Conservation (phyloP, 2,113 vertebrate species). For the Protomyctophum bolini region DNA sequence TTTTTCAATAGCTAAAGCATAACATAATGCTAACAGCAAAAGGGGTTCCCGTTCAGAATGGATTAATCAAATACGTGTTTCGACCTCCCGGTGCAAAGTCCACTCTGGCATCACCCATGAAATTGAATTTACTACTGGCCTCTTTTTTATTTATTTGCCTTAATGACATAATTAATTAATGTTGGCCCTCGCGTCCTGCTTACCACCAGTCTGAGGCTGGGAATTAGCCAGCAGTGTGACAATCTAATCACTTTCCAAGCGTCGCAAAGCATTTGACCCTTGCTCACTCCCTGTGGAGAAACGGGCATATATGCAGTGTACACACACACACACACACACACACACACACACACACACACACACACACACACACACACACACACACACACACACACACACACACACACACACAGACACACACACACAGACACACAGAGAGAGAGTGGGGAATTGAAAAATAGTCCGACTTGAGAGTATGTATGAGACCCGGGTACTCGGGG, state of each 20-base stretch:
- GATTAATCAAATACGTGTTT: too few species aligned
- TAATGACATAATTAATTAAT: conserved; percentile 67
- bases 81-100: conserved; percentile 5
- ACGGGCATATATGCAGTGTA: background rate
- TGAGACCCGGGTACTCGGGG: too few species aligned
- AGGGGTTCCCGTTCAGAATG: too few species aligned
- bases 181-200: conserved; percentile 52
- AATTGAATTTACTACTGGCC: conserved; percentile 61
- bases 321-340: background rate
- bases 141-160: conserved; percentile 47
- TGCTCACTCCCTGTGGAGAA: background rate
- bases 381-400: background rate
- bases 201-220: conserved; percentile 44
- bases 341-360: background rate
- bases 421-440: background rate
- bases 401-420: background rate
- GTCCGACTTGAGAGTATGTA: background rate
- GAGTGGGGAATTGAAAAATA: too few species aligned
- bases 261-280: conserved; percentile 13
- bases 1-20: too few species aligned
- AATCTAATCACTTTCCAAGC: conserved; percentile 50
- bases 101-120: conserved; percentile 46
- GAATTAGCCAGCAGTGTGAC: conserved; percentile 30
- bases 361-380: background rate
- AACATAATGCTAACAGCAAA: too few species aligned